phyloP scores from a whole-genome alignment of 2,888 invertebrate species.

The Polietes domitor region DNA sequence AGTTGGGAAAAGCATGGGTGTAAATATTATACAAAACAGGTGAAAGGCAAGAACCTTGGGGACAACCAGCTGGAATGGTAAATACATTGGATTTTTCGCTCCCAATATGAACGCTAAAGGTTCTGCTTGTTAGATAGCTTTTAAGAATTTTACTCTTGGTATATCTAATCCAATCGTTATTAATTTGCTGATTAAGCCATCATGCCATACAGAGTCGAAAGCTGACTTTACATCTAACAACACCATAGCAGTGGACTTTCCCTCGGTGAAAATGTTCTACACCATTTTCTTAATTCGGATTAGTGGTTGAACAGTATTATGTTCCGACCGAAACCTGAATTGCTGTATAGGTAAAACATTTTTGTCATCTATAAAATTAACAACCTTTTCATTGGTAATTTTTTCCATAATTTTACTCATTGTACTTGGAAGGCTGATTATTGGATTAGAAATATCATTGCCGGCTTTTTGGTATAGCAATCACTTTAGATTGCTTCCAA shows the following conservation, averaged over 20 bases:
- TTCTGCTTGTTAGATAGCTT: background rate
- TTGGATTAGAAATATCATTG: too few relatives aligned
- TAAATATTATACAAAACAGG: too few relatives aligned
- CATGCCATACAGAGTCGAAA: slow-evolving; percentile 75
- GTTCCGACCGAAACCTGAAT: slow-evolving; percentile 67
- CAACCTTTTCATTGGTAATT: too few relatives aligned
- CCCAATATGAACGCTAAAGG: background rate
- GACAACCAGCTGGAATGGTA: background rate
- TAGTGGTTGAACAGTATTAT: slow-evolving; percentile 72
- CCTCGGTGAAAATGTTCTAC: slow-evolving; percentile 68
- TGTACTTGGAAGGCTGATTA: too few relatives aligned
- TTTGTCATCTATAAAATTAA: slow-evolving; percentile 25
- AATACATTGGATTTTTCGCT: background rate
- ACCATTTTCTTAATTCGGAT: slow-evolving; percentile 69
- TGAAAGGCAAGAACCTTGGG: too few relatives aligned
- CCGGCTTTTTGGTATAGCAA: too few relatives aligned
- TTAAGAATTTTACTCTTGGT: background rate
- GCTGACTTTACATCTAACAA: slow-evolving; percentile 59
- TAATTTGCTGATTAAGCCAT: background rate
- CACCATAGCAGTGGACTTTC: slow-evolving; percentile 51
- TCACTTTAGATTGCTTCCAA: too few relatives aligned
- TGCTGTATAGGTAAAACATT: slow-evolving; percentile 47
- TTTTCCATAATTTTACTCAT: too few relatives aligned
- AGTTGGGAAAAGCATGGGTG: too few relatives aligned
- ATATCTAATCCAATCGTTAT: background rate